Conservation (phyloP, 1,140 invertebrate genomes). For the Rhagoletis zephyria region DNA sequence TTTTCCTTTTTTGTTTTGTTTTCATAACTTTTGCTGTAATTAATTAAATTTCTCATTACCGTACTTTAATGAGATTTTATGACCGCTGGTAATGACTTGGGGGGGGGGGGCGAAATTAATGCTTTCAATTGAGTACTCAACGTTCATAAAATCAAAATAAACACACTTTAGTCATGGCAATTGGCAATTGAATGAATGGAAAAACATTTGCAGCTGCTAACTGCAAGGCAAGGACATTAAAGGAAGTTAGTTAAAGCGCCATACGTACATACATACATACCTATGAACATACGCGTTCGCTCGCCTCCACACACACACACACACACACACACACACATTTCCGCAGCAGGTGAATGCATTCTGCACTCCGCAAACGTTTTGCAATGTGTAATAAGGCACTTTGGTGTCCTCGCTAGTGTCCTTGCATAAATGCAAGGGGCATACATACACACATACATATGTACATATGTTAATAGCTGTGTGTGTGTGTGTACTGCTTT, state of each 20-base stretch:
- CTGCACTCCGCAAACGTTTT: not conserved
- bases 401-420: slow-evolving; percentile 35
- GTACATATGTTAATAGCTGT: not conserved
- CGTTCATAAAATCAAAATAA: slow-evolving; percentile 48
- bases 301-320: not conserved
- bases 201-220: slow-evolving; percentile 14
- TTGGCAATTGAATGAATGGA: slow-evolving; percentile 41
- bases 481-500: not conserved
- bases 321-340: no score
- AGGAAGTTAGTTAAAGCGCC: not conserved
- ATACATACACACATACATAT: not conserved
- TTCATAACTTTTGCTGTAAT: not conserved
- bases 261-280: not conserved
- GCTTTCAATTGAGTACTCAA: slow-evolving; percentile 46
- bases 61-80: slow-evolving; percentile 22
- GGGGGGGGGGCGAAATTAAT: not conserved
- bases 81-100: slow-evolving; percentile 14
- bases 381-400: slow-evolving; percentile 21
- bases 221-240: not conserved
- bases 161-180: slow-evolving; percentile 48
- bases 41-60: slow-evolving; percentile 39
- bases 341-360: not conserved
- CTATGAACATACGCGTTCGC: not conserved
- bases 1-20: not conserved
- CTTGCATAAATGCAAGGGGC: not conserved